Evolutionary conservation across 2,888 invertebrate species (phyloP).

Genomic region (Phyllotreta striolata): DNA sequence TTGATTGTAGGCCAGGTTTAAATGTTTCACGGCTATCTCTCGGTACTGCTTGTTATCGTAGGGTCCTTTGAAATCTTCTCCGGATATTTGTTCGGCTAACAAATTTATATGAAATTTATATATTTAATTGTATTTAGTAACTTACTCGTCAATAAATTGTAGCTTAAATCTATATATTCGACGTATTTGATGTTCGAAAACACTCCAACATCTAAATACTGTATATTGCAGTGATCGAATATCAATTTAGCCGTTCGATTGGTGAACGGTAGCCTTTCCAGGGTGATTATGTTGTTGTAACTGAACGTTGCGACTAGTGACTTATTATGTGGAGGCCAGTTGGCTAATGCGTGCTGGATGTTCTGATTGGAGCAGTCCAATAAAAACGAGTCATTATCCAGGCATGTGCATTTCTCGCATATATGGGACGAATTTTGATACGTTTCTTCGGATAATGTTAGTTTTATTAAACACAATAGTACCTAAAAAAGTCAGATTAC

Average conservation of each 20-base stretch:
- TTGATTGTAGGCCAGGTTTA: constrained; percentile 71
- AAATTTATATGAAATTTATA: background rate
- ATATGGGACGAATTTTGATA: constrained; percentile 45
- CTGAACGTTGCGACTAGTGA: constrained; percentile 66
- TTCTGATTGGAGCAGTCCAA: constrained; percentile 52
- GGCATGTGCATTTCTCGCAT: constrained; percentile 53
- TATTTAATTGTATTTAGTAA: constrained; percentile 11
- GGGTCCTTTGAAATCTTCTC: constrained; percentile 73
- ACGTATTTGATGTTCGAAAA: constrained; percentile 64
- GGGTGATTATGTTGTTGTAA: constrained; percentile 63
- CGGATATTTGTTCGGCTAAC: constrained; percentile 68
- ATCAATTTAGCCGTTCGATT: constrained; percentile 64
- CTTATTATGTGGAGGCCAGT: constrained; percentile 56
- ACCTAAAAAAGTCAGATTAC: constrained; percentile 32
- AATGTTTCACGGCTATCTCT: constrained; percentile 67
- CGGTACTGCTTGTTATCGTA: constrained; percentile 66
- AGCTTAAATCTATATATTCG: constrained; percentile 67
- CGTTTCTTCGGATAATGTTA: constrained; percentile 34
- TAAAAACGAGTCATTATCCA: constrained; percentile 44
- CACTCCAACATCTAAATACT: constrained; percentile 63
- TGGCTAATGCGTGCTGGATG: constrained; percentile 52
- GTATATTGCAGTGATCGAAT: constrained; percentile 65
- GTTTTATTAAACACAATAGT: constrained; percentile 26
- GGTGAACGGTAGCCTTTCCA: constrained; percentile 62
- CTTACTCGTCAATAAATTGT: constrained; percentile 66